phyloP scores from a whole-genome alignment of 2,797 vertebrate genomes.

The Falco berigora region DNA sequence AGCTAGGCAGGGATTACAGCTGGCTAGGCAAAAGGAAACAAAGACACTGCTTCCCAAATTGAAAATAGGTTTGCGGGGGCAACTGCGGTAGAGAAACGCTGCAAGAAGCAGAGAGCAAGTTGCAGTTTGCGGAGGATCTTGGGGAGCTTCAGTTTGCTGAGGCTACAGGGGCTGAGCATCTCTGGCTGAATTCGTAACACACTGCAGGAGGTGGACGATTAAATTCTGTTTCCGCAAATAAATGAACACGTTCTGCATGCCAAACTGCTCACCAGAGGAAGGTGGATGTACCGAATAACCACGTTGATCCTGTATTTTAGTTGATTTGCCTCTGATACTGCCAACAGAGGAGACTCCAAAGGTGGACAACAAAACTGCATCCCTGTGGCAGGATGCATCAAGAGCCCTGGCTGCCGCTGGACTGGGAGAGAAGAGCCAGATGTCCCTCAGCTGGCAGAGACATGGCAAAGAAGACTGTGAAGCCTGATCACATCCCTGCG shows the following conservation, averaged over 20 bases:
- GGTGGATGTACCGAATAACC: background rate
- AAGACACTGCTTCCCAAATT: background rate
- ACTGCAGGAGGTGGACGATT: background rate
- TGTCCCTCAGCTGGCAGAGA: background rate
- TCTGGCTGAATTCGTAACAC: background rate
- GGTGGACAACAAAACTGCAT: background rate
- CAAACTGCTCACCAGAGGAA: background rate
- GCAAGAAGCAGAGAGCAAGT: background rate
- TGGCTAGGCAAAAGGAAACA: background rate
- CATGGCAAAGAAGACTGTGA: background rate
- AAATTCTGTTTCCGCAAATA: background rate
- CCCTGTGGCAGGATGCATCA: background rate
- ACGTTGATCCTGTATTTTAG: background rate
- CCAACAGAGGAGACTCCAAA: background rate
- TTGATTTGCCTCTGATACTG: background rate
- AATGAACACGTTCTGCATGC: background rate
- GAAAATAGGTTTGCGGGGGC: background rate
- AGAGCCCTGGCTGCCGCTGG: background rate
- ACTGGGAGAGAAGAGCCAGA: background rate
- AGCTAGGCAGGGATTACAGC: background rate
- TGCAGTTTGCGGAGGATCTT: background rate
- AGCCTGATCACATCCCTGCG: background rate
- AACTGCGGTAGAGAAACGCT: accelerated
- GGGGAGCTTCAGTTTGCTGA: background rate
- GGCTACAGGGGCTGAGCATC: accelerated